Evolutionary conservation across 2,888 invertebrate genomes (phyloP).

Genomic region (Lycia hirtaria): DNA sequence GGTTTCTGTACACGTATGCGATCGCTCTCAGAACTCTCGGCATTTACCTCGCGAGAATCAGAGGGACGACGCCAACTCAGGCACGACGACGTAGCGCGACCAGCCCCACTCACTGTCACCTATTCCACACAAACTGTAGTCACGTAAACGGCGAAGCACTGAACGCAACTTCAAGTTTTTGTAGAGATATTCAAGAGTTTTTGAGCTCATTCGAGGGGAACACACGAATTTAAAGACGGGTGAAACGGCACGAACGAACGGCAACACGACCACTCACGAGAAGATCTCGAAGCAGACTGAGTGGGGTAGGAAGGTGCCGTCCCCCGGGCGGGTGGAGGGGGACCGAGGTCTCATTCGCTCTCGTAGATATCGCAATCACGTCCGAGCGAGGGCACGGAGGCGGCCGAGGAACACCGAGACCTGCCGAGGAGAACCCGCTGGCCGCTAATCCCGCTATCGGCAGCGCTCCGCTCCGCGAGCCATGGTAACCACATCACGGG

Average conservation of each 20-base stretch:
- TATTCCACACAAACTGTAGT: constrained; percentile 62
- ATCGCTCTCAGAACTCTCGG: constrained; percentile 70
- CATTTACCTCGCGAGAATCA: constrained; percentile 78
- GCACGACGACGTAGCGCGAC: constrained; percentile 73
- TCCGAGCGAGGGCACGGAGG: constrained; percentile 64
- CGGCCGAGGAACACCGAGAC: constrained; percentile 64
- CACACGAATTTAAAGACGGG: constrained; percentile 78
- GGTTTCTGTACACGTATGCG: constrained; percentile 77
- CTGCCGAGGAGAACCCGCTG: constrained; percentile 58
- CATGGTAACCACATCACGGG: constrained; percentile 10
- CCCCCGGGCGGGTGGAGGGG: constrained; percentile 61
- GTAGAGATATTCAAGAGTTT: constrained; percentile 55
- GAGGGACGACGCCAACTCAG: constrained; percentile 77
- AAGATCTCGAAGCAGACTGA: constrained; percentile 71
- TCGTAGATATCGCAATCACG: constrained; percentile 63
- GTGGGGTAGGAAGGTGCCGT: constrained; percentile 49
- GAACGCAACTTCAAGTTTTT: constrained; percentile 55
- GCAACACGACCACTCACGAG: constrained; percentile 53
- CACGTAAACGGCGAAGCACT: constrained; percentile 54
- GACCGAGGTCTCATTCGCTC: constrained; percentile 60
- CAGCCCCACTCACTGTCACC: constrained; percentile 75
- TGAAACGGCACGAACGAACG: constrained; percentile 50
- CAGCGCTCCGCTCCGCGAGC: constrained; percentile 17
- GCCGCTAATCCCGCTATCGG: constrained; percentile 63
- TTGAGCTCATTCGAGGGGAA: constrained; percentile 55